Base-by-base conservation (phyloP, 2,888 invertebrate genomes). In the Cinara cedri region DNA sequence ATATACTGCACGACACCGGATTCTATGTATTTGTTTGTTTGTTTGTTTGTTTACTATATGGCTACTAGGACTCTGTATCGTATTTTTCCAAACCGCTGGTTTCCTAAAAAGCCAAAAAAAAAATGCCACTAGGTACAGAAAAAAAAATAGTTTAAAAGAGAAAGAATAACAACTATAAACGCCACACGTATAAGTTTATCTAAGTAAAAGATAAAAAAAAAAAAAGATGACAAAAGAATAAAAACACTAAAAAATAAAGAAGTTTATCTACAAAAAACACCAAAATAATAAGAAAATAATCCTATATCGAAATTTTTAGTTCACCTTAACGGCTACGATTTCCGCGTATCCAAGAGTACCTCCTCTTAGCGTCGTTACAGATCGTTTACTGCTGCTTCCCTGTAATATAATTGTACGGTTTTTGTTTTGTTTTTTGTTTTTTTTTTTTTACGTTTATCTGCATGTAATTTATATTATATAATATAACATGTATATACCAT, bases 271-370 rank as follows among this genome's bases (percentile, higher is more conserved):
- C 78, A n/a, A 60, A 55, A 72, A 72, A 80, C 65, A 72, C 72
- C 44, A 68, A 54, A n/a, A 14, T 34, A 81, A 66, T 19, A 66
- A 34, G 46, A 26, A 55, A 21, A 24, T 51, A 72, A 72, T 13
- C 72, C 66, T 57, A 72, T 55, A 55, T 81, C 54, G 78, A 81
- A 82, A 81, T 75, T 80, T 81, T 82, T 81, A 70, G 82, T 81
- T 88, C 93, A 96, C 96, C 96, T 97, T 96, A 85, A 97, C 94
- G 87, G 96, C 96, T 87, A 97, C 95, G 88, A 96, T 95, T 90
- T 96, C 96, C 84, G 96, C 96, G 88, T 93, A 93, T 86, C 94
- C 93, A 86, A 94, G 89, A 83, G 93, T 92, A 85, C 93, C 93
- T 86, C 93, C 93, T 86, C 93, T 91, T 87, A 95, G 90, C 87